A percentile compares a stretch with the other conserved stretches of the same genome.
Evolutionary conservation across 92 coral and sea anemone species (phyloP).

Genomic region (Scolanthus callimorphus): DNA sequence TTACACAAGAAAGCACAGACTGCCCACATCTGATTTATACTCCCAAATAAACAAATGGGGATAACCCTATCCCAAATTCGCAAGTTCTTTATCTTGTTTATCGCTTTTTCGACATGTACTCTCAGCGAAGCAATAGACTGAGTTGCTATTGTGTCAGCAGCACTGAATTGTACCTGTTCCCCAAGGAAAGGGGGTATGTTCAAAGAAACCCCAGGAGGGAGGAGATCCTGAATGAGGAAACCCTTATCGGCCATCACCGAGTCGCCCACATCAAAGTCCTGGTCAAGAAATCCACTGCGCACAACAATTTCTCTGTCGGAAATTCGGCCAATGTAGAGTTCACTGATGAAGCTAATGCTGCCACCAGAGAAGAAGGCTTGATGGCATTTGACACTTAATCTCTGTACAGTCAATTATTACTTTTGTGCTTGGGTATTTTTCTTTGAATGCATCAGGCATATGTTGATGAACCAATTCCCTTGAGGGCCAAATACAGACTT

Average conservation of each 20-base stretch:
- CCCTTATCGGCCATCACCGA: slow-evolving; percentile 22
- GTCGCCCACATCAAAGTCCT: slow-evolving; percentile 21
- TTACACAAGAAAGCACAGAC: slow-evolving; percentile 42
- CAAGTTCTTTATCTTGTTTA: slow-evolving; percentile 38
- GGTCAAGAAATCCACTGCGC: slow-evolving; percentile 44
- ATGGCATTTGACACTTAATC: slow-evolving; percentile 60
- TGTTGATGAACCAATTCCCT: slow-evolving; percentile 33
- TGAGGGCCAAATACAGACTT: slow-evolving; percentile 57
- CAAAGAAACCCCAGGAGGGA: slow-evolving; percentile 34
- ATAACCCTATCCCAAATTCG: slow-evolving; percentile 48
- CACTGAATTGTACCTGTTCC: slow-evolving; percentile 47
- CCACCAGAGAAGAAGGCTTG: slow-evolving; percentile 38
- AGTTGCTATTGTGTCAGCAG: slow-evolving; percentile 39
- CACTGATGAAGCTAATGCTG: neutral
- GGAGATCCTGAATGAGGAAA: slow-evolving; percentile 12
- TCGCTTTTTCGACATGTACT: slow-evolving; percentile 40
- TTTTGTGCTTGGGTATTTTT: slow-evolving; percentile 45
- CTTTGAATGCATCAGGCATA: slow-evolving; percentile 62
- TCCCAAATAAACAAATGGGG: slow-evolving; percentile 46
- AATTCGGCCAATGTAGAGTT: slow-evolving; percentile 49
- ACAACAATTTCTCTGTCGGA: slow-evolving; percentile 55
- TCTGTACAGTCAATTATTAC: slow-evolving; percentile 67
- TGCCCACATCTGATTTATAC: slow-evolving; percentile 52
- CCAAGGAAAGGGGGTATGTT: slow-evolving; percentile 39
- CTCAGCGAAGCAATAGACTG: slow-evolving; percentile 48